Base-by-base conservation (phyloP, 2,113 vertebrate genomes). In the Montifringilla adamsi region DNA sequence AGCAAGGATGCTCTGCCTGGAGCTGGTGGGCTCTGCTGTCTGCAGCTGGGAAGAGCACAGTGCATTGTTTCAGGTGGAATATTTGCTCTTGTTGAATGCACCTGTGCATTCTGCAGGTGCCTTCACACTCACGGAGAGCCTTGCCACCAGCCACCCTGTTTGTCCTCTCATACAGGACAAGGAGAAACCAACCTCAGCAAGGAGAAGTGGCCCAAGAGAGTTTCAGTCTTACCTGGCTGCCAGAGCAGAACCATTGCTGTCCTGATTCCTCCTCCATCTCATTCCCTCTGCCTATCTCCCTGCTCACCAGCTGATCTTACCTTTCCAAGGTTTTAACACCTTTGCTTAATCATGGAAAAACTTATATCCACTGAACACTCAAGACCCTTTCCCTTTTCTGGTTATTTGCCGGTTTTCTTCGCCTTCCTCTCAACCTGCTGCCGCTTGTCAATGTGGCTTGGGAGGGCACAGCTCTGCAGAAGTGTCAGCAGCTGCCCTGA, bases 41-140 rank as follows among this genome's bases (percentile, higher is more conserved):
- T 26, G 11, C 20, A 30, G 19, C 21, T n/a, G 10, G 41, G 52
- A 78, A 64, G 62, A 76, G 10, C 8, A 3, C 30, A 43, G 1
- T 33, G 15, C 2, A 0, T 44, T 70, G 30, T 46, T 77, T 35
- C 50, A 50, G 13, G 18, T 35, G 8, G 14, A 83, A 27, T 64
- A 31, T 70, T 59, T 70, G 8, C 17, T 63, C 30, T 80, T 23
- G 21, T 43, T 53, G 56, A 77, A 43, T 26, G 14, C 26, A 13
- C 6, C 44, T 47, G 8, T 46, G 31, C 56, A 58, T 35, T 41
- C n/a, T 7, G 9, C 28, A 60, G 27, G n/a, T 68, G 37, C 33
- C 27, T 19, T 23, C 17, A 26, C 35, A 27, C 14, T 35, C 39
- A 10, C 0, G 0, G 9, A 47, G 4, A 60, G 5, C 26, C 10